These are phyloP conservation scores for Ichneumoninae sp. DNA, from an alignment of 2,888 invertebrate species.

Conservation along the genomic window DNA sequence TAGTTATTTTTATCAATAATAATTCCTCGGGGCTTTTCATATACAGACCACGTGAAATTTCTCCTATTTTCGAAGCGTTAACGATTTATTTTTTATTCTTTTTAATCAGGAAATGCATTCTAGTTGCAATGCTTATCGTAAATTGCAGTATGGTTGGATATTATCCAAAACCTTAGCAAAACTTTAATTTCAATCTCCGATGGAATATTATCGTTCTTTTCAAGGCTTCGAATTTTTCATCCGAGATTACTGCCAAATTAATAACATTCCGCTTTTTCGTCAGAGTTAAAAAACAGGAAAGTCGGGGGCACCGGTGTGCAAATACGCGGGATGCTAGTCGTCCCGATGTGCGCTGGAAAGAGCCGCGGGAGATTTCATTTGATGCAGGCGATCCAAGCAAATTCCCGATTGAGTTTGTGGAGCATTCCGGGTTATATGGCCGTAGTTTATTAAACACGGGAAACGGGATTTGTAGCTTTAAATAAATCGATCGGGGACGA, in stretches of 20 bases:
- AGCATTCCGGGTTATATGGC: too few relatives aligned
- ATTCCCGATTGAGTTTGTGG: not conserved
- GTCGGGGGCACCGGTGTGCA: not conserved
- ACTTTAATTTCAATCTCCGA: too few relatives aligned
- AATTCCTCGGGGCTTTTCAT: not conserved
- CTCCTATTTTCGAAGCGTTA: not conserved
- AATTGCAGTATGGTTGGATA: not conserved
- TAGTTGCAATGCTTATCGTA: not conserved
- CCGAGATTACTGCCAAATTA: too few relatives aligned
- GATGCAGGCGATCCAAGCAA: not conserved
- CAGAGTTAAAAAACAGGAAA: too few relatives aligned
- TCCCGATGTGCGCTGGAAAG: not conserved
- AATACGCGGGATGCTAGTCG: not conserved
- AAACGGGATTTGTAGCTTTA: not conserved
- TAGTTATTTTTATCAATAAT: not conserved
- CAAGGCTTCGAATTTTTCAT: too few relatives aligned
- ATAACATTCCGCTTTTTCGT: too few relatives aligned
- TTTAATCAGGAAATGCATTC: not conserved
- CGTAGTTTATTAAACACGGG: not conserved
- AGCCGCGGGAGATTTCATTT: not conserved
- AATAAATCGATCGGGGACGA: too few relatives aligned
- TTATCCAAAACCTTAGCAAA: not conserved
- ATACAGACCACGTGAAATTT: not conserved
- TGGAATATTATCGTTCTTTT: too few relatives aligned
- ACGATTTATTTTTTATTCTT: too few relatives aligned